A percentile compares a stretch with the other conserved stretches of the same genome.
phyloP scores from a whole-genome alignment of 1,140 invertebrate species.

The Samia ricini region DNA sequence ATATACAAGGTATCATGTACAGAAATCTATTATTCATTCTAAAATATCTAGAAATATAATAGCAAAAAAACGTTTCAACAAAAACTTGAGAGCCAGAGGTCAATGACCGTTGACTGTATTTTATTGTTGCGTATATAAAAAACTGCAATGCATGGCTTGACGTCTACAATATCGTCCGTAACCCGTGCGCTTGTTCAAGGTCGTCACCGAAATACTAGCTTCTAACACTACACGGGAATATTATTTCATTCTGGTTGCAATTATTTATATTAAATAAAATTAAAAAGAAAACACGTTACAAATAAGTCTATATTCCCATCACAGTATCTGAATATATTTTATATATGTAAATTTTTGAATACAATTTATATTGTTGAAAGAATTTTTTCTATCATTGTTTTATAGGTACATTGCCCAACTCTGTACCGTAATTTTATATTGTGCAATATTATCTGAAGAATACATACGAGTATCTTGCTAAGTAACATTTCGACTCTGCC shows the following conservation, averaged over 20 bases:
- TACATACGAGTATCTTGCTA: too few relatives aligned
- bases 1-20: neutral
- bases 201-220: neutral
- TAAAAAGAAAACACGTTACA: too few relatives aligned
- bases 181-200: neutral
- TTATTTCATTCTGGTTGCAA: neutral
- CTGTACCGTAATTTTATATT: too few relatives aligned
- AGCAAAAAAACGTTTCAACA: neutral
- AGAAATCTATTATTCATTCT: neutral
- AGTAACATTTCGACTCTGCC: conserved; percentile 1
- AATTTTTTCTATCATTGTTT: too few relatives aligned
- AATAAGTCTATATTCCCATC: too few relatives aligned
- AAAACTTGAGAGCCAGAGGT: neutral
- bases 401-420: too few relatives aligned
- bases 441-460: too few relatives aligned
- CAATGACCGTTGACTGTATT: neutral
- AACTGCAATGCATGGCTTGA: conserved; percentile 1
- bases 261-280: too few relatives aligned
- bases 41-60: neutral
- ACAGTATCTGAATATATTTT: too few relatives aligned
- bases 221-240: neutral
- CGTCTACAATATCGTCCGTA: neutral
- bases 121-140: conserved; percentile 1
- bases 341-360: too few relatives aligned
- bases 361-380: too few relatives aligned